Conservation (phyloP, 2,888 invertebrate species). For the Harpagoxenus sublaevis region DNA sequence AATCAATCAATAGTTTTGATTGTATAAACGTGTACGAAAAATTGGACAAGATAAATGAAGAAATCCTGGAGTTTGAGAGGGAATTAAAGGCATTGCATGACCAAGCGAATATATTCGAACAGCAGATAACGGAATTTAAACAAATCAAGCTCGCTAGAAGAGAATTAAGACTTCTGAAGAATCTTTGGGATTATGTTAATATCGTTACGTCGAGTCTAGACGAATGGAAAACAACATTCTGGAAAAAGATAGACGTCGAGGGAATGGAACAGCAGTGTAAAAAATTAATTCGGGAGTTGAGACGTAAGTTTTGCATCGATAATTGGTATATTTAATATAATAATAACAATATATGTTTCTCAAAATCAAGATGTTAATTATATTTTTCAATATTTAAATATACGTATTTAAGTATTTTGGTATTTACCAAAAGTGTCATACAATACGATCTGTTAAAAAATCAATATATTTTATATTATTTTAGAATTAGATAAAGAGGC, state of each 20-base stretch:
- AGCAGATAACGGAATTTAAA: conserved; percentile 94
- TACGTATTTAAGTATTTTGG: neutral
- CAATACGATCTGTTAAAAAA: neutral
- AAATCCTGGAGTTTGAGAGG: conserved; percentile 90
- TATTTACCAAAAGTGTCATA: neutral
- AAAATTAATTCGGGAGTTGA: conserved; percentile 94
- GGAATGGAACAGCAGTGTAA: conserved; percentile 98
- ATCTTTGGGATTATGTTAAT: conserved; percentile 96
- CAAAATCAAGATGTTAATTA: neutral
- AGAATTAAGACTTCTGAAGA: conserved; percentile 92
- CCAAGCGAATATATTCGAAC: conserved; percentile 94
- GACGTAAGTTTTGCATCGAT: conserved; percentile 87
- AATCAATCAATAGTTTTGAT: conserved; percentile 73
- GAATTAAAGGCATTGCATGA: conserved; percentile 90
- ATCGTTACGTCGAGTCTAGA: conserved; percentile 94
- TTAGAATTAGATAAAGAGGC: conserved; percentile 89
- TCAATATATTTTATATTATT: conserved; percentile 2
- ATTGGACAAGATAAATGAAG: conserved; percentile 90
- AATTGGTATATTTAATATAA: neutral
- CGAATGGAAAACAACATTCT: conserved; percentile 97
- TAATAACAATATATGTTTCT: neutral
- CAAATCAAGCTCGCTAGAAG: conserved; percentile 91
- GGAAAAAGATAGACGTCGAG: conserved; percentile 98
- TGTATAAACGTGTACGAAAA: conserved; percentile 90
- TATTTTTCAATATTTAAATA: neutral